These are phyloP conservation scores for Apodemia mormo DNA, from an alignment of 2,888 invertebrate genomes.

Conservation along the genomic window DNA sequence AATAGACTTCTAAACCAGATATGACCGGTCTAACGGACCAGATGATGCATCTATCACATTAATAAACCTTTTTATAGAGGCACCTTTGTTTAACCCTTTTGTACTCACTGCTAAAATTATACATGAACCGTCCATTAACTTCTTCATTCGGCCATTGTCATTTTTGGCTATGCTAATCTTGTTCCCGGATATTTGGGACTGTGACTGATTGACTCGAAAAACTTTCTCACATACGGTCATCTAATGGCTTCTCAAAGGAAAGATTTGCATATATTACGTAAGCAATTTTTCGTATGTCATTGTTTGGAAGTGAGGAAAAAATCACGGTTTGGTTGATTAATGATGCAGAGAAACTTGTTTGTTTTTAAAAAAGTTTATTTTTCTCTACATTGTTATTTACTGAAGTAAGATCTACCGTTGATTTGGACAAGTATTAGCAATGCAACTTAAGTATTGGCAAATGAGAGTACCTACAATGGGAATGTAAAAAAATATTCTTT, in stretches of 20 bases:
- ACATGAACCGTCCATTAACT: slow-evolving; percentile 69
- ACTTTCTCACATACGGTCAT: slow-evolving; percentile 63
- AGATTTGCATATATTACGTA: slow-evolving; percentile 45
- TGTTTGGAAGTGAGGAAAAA: slow-evolving; percentile 27
- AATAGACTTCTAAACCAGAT: slow-evolving; percentile 44
- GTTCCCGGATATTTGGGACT: slow-evolving; percentile 53
- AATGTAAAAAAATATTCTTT: too few species aligned
- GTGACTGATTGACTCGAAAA: slow-evolving; percentile 68
- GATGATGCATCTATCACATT: slow-evolving; percentile 68
- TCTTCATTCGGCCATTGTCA: slow-evolving; percentile 67
- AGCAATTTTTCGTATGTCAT: slow-evolving; percentile 37
- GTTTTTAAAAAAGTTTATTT: not conserved
- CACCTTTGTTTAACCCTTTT: slow-evolving; percentile 75
- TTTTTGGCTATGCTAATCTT: slow-evolving; percentile 72
- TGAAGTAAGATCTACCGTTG: too few species aligned
- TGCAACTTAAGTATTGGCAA: too few species aligned
- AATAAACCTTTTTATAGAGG: slow-evolving; percentile 67
- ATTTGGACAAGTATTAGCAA: too few species aligned
- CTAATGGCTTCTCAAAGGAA: slow-evolving; percentile 53
- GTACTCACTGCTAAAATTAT: slow-evolving; percentile 60
- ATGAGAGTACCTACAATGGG: too few species aligned
- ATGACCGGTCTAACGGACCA: slow-evolving; percentile 70
- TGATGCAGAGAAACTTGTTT: slow-evolving; percentile 20
- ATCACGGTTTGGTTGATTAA: slow-evolving; percentile 31
- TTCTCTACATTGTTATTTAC: too few species aligned